These are phyloP conservation scores for Drosophila prosaltans DNA, from an alignment of 1,140 invertebrate genomes.

Conservation along the genomic window DNA sequence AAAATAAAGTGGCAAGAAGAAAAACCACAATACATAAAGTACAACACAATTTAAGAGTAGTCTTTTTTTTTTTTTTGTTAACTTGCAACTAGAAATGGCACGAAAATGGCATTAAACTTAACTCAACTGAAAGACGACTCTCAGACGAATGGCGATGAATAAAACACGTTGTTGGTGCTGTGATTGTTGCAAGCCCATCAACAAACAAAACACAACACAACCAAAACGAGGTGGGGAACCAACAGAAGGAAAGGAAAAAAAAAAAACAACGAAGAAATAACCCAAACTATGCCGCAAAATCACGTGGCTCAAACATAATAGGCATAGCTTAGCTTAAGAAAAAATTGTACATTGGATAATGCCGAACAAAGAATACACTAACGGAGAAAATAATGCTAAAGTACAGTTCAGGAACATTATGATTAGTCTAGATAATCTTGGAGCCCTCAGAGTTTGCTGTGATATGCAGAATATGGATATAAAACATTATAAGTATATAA, in stretches of 20 bases:
- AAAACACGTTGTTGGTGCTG: conserved; percentile 42
- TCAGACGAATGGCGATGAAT: conserved; percentile 55
- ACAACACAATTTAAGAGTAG: conserved; percentile 17
- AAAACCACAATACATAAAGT: not conserved
- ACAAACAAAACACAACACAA: conserved; percentile 27
- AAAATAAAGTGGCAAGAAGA: not conserved
- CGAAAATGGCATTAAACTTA: conserved; percentile 77
- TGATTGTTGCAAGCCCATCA: conserved; percentile 18
- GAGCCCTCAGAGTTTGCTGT: too few relatives aligned
- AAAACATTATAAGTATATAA: too few relatives aligned
- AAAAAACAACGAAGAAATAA: conserved; percentile 29
- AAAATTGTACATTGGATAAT: not conserved
- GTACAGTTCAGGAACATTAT: too few relatives aligned
- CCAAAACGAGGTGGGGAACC: not conserved
- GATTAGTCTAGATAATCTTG: too few relatives aligned
- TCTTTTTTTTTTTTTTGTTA: conserved; percentile 19
- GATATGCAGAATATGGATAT: too few relatives aligned
- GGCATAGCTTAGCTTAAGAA: not conserved
- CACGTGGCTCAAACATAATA: conserved; percentile 49
- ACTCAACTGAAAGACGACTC: conserved; percentile 38
- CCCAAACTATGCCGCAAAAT: conserved; percentile 44
- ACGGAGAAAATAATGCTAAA: not conserved
- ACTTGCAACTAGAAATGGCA: conserved; percentile 43
- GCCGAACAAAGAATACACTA: not conserved
- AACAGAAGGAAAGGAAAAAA: conserved; percentile 33